A percentile compares a stretch with the other conserved stretches of the same genome.
Conservation (phyloP, 2,888 invertebrate species). For the Pandemis cinnamomeana region DNA sequence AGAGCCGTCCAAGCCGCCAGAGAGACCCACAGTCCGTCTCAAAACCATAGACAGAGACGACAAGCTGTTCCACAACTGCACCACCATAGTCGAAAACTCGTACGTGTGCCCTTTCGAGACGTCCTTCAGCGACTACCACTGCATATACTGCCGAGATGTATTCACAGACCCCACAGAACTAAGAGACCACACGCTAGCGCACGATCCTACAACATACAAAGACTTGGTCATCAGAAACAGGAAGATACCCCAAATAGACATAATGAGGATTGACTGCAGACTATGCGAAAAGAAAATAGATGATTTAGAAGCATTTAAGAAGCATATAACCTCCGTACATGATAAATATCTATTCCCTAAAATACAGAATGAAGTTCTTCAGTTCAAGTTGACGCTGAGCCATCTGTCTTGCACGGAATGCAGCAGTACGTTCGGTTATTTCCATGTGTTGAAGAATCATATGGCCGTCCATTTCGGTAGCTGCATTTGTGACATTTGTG, state of each 20-base stretch:
- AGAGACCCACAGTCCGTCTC: constrained; percentile 23
- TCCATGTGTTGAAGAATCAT: constrained; percentile 72
- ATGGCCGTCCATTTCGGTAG: constrained; percentile 76
- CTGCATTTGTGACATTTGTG: constrained; percentile 73
- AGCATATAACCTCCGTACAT: constrained; percentile 60
- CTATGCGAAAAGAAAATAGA: constrained; percentile 62
- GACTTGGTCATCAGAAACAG: constrained; percentile 54
- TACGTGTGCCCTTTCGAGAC: constrained; percentile 72
- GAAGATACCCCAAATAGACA: constrained; percentile 64
- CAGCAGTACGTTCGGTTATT: constrained; percentile 57
- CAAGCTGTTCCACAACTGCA: constrained; percentile 59
- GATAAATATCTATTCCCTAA: constrained; percentile 52
- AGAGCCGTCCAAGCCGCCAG: constrained; percentile 15
- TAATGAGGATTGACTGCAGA: constrained; percentile 67
- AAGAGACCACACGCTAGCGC: constrained; percentile 64
- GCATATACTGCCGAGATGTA: constrained; percentile 66
- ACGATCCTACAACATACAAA: constrained; percentile 65
- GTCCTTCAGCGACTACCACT: constrained; percentile 68
- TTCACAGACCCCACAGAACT: constrained; percentile 68
- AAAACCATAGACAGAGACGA: constrained; percentile 52
- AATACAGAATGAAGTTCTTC: constrained; percentile 61
- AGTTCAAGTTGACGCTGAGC: constrained; percentile 62
- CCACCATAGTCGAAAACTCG: constrained; percentile 66
- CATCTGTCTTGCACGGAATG: constrained; percentile 64
- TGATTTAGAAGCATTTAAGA: constrained; percentile 59